Percentiles rank a stretch among this genome's conserved stretches.
phyloP scores from a whole-genome alignment of 2,888 invertebrate species.

The Tortricodes alternella region DNA sequence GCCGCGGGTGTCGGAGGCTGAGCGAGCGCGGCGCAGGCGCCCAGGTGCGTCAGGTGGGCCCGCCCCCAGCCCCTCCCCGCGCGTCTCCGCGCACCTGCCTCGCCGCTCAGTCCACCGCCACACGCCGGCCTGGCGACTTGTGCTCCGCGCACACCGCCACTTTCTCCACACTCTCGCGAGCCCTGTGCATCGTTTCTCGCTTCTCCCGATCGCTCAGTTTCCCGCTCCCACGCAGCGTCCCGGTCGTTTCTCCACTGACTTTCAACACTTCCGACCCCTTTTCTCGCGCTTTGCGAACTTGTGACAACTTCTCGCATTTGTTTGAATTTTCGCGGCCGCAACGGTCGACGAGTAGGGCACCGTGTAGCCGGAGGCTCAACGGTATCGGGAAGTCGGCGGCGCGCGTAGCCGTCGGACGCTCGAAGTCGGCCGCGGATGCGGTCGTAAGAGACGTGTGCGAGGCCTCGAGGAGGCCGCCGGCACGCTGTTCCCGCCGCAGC shows the following conservation, averaged over 20 bases:
- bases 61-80: slow-evolving; percentile 73
- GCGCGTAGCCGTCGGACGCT: slow-evolving; percentile 67
- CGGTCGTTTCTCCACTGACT: slow-evolving; percentile 53
- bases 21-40: slow-evolving; percentile 76
- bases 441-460: slow-evolving; percentile 76
- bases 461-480: slow-evolving; percentile 82
- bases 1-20: slow-evolving; percentile 62
- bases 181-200: slow-evolving; percentile 77
- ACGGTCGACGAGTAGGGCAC: slow-evolving; percentile 36
- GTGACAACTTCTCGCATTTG: slow-evolving; percentile 58
- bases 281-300: slow-evolving; percentile 54
- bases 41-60: slow-evolving; percentile 81
- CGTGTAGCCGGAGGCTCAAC: slow-evolving; percentile 26
- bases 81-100: slow-evolving; percentile 74
- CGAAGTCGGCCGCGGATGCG: slow-evolving; percentile 77
- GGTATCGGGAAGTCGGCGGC: slow-evolving; percentile 63
- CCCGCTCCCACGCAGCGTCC: slow-evolving; percentile 67
- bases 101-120: slow-evolving; percentile 70
- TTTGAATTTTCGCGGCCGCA: slow-evolving; percentile 36
- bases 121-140: slow-evolving; percentile 71
- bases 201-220: slow-evolving; percentile 74
- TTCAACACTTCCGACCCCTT: slow-evolving; percentile 56
- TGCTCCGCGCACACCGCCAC: slow-evolving; percentile 80
- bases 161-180: slow-evolving; percentile 79
- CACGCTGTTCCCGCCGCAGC: slow-evolving; percentile 83